phyloP scores from a whole-genome alignment of 2,797 vertebrate genomes.

The Pachyuromys duprasi region DNA sequence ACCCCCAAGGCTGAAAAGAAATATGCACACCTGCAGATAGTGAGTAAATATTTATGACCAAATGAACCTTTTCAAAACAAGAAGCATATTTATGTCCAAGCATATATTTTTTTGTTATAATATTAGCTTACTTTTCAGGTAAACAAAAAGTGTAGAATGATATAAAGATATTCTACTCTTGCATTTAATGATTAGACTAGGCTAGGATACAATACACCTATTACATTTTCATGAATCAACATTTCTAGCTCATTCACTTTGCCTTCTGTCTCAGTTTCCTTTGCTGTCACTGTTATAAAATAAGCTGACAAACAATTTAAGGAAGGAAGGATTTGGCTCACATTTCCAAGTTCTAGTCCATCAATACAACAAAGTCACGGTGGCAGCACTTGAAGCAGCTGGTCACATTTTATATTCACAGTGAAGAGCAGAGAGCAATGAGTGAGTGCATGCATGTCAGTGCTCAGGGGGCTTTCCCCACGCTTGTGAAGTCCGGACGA shows the following conservation, averaged over 20 bases:
- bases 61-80: conserved; percentile 12
- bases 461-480: neutral
- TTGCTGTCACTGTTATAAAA: neutral
- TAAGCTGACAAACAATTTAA: neutral
- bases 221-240: conserved; percentile 39
- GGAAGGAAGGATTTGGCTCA: neutral
- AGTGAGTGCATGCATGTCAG: neutral
- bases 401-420: neutral
- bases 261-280: neutral
- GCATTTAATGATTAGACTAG: neutral
- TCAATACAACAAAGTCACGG: neutral
- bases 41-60: neutral
- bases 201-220: neutral
- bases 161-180: neutral
- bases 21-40: neutral
- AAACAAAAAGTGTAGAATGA: neutral
- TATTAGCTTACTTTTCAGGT: neutral
- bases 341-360: neutral
- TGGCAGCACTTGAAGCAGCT: neutral
- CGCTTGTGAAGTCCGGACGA: neutral
- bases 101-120: neutral
- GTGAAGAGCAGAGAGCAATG: neutral
- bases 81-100: neutral
- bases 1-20: neutral
- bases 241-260: conserved; percentile 19